Conservation (phyloP, 2,113 vertebrate species). For the Aptenodytes patagonicus region DNA sequence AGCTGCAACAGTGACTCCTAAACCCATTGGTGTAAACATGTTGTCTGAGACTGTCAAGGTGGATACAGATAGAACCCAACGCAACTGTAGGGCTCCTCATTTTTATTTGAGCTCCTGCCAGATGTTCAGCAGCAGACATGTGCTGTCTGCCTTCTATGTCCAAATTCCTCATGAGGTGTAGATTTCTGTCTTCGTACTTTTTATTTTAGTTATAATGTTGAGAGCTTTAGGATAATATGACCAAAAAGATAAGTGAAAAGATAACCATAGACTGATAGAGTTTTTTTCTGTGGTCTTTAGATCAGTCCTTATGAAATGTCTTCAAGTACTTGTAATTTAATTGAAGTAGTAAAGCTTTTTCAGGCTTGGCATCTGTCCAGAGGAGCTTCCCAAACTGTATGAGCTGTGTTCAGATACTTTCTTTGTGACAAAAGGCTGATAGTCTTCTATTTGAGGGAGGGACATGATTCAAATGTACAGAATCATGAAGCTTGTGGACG, state of each 20-base stretch:
- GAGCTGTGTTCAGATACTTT: neutral
- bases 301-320: neutral
- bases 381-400: neutral
- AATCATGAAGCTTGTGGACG: accelerated
- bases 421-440: neutral
- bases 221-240: neutral
- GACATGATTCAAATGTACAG: neutral
- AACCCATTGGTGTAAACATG: neutral
- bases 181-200: neutral
- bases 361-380: neutral
- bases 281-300: neutral
- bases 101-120: neutral
- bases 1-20: neutral
- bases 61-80: accelerated
- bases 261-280: neutral
- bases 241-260: neutral
- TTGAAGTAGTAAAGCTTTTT: neutral
- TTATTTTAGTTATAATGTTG: neutral
- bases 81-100: neutral
- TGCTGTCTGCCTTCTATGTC: neutral
- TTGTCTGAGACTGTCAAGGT: neutral
- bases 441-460: neutral
- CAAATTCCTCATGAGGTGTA: neutral
- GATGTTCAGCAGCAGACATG: neutral
- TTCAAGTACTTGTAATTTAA: neutral